Evolutionary conservation across 1,140 invertebrate species (phyloP), one percentile per base, ranked within the genome.

Genomic region (Centruroides sculpturatus): DNA sequence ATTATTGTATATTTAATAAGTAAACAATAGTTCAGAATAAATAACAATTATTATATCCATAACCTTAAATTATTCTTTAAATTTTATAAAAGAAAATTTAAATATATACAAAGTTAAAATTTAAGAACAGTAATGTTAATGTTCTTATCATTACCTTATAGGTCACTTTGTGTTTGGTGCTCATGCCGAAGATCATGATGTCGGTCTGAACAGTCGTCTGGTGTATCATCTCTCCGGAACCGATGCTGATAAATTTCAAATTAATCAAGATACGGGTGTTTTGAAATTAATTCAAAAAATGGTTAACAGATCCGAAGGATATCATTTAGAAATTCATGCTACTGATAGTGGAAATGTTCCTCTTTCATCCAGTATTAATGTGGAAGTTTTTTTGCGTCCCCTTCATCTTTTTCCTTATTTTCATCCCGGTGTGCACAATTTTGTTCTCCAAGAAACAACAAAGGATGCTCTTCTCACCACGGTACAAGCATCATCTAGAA

Each of bases 111-210:
- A 23, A 23, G 1, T 23, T 23, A 23, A 23, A 23, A 23, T 23
- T 23, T 23, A 23, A 23, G 23, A 23, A 23, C 23, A 23, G 23
- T 23, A 23, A 23, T 23, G 23, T 23, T 23, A 23, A 23, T 23
- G 23, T 23, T 23, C 23, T 23, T 23, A 23, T 23, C 23, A 2
- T 41, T 41, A 48, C 55, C 34, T 68, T 70, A 59, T 61, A 79
- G 81, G 80, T 23, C 76, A 81, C 68, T 94, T 93, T 75, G 87
- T 95, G 13, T 91, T 91, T 74, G 90, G 89, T 10, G 85, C 86
- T 0, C 84, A 83, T 72, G 90, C 90, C 0, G 74, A 76, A 7
- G 91, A 94, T 72, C 77, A 78, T 55, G 91, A 95, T 71, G 79
- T 82, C 50, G 89, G 84, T 1, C 70, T 79, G 1, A 93, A 93